Evolutionary conservation across 64 coral and sea anemone species (phyloP), one percentile per base, ranked within the genome.

Genomic region (Astreopora myriophthalma): DNA sequence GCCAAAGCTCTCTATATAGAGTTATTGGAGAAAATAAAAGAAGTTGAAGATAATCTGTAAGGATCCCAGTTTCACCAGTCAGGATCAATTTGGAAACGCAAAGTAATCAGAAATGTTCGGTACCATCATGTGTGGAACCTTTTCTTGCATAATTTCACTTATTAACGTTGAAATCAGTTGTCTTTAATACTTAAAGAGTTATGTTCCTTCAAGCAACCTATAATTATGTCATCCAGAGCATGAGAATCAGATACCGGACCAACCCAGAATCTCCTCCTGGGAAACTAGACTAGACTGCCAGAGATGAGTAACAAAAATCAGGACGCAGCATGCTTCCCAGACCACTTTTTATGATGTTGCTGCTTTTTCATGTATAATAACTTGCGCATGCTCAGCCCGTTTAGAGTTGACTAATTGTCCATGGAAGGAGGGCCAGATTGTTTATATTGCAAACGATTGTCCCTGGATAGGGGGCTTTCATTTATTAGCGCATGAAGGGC

Each of bases 11-110:
- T 66, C 62, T 66, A 66, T 25, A 66, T 66, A 66, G 62, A 66
- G 62, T 66, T 66, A 66, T 28, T 66, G 25, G 62, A 23, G 6
- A 66, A 66, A 66, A 66, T 66, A 66, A 66, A 66, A 28, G 62
- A 66, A 66, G 62, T 66, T 23, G 62, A 66, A 66, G 62, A 66
- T 66, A 66, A 66, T 66, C 62, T 66, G 12, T 66, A 66, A 66
- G 25, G 62, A 28, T 23, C 62, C 62, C 62, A 66, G 23, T 66
- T 66, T 66, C 62, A 28, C 5, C 17, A 66, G 22, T 66, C 62
- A 22, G 62, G 62, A 66, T 48, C 5, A 48, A 66, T 66, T 66
- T 28, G 62, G 25, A 66, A 66, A 66, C 17, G 62, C 62, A 66
- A 66, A 66, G 6, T 26, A 17, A 22, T 66, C n/a, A 5, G n/a